Evolutionary conservation across 1,140 invertebrate genomes (phyloP), one percentile per base, ranked within the genome.

Genomic region (Drosophila bifasciata): DNA sequence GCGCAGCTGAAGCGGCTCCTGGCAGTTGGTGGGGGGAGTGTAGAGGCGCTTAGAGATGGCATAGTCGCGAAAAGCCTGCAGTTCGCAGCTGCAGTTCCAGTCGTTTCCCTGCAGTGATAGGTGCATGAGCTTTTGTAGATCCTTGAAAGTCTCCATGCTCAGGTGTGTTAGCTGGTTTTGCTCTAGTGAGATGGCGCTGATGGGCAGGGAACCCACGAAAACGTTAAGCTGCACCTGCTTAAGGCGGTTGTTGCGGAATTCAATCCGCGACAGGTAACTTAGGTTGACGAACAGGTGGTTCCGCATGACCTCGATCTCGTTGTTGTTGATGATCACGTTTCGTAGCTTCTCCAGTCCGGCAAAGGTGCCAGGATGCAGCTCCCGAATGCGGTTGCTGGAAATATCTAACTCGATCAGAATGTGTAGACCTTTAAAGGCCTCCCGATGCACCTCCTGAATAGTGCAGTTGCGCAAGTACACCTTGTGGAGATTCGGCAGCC

Each of bases 31-130:
- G 0, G 94, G 94, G 7, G 94, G 93, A 0, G 95, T 95, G 62
- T 96, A 95, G 0, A 97, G 91, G n/a, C 95, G 95, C 36, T 93
- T 93, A 28, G 93, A 92, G 0, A 96, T 93, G 8, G 95, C 93
- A 94, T 95, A 97, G 71, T 97, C 94, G 19, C 96, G 93, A 67
- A 98, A 96, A 6, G 93, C 93, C 75, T 96, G 95, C 46, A 98
- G 91, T 58, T 95, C 93, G 77, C 97, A 98, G 90, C 98, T 96
- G 83, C 97, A 98, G 43, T 95, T 94, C 97, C 97, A 98, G 0
- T 95, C 95, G 90, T 98, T 98, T 58, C 95, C 94, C 56, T 95
- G 93, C 0, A 98, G 92, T 53, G 95, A 95, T 1, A 98, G 91
- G 67, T 95, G 95, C n/a, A 93, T 93, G 15, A 98, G 91, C 32